Evolutionary conservation across 2,797 vertebrate genomes (phyloP).

Genomic region (Peromyscus aztecus): DNA sequence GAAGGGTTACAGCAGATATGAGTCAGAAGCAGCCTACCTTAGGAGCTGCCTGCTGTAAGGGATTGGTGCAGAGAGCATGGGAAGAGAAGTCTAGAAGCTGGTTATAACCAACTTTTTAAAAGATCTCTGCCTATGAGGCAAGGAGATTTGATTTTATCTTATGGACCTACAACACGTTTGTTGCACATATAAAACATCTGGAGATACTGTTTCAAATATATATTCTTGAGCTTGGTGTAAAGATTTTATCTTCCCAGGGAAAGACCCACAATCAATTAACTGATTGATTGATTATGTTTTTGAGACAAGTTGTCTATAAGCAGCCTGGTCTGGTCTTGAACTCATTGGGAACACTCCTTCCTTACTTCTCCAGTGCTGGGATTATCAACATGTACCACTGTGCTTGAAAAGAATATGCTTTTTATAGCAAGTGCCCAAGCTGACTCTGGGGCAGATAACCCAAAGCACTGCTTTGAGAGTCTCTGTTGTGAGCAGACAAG

Average conservation of each 20-base stretch:
- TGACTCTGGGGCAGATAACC: background rate
- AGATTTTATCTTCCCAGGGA: background rate
- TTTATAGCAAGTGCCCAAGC: conserved; percentile 21
- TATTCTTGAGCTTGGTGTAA: background rate
- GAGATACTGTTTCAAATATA: conserved; percentile 27
- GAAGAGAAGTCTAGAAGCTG: conserved; percentile 22
- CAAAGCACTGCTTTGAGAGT: conserved; percentile 13
- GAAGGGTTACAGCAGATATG: background rate
- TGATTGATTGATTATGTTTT: background rate
- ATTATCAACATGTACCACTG: background rate
- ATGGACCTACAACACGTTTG: background rate
- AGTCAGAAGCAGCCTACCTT: background rate
- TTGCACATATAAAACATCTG: conserved; percentile 31
- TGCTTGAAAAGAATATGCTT: background rate
- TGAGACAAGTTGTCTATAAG: background rate
- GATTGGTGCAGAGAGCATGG: background rate
- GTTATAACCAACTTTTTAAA: conserved; percentile 12
- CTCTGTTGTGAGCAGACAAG: background rate
- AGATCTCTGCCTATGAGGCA: background rate
- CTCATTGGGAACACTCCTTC: background rate
- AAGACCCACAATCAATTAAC: background rate
- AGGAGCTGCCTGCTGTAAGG: background rate
- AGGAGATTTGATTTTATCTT: conserved; percentile 54
- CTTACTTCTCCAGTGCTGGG: background rate
- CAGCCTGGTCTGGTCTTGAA: background rate